phyloP scores from a whole-genome alignment of 2,113 vertebrate species.

The Lycaon pictus region DNA sequence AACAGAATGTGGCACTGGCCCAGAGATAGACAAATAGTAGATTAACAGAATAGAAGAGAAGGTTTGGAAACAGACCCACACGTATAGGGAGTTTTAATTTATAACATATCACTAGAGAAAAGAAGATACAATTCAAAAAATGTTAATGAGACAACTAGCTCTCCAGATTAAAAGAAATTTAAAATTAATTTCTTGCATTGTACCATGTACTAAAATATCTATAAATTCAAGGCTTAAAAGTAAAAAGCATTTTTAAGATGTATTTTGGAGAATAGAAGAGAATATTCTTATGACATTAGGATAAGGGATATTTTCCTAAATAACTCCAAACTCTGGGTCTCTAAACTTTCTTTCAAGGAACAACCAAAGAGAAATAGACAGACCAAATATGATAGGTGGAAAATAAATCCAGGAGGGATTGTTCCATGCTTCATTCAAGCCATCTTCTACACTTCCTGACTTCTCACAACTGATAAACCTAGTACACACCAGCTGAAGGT shows the following conservation, averaged over 20 bases:
- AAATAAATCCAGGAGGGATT: neutral
- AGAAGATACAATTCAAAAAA: slow-evolving; percentile 2
- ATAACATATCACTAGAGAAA: neutral
- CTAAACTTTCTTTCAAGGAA: neutral
- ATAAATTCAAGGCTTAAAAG: neutral
- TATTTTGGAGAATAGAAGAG: neutral
- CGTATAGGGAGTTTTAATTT: neutral
- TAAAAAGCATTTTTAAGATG: neutral
- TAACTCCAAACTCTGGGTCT: too few relatives aligned
- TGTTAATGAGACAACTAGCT: neutral
- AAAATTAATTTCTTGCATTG: neutral
- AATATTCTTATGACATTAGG: neutral
- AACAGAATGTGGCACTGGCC: neutral
- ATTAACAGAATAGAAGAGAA: neutral
- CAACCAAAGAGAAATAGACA: neutral
- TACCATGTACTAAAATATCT: neutral
- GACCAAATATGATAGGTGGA: neutral
- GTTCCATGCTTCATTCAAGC: neutral
- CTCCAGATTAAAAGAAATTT: slow-evolving; percentile 15
- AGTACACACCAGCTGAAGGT: neutral
- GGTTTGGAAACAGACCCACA: neutral
- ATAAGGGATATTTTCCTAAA: slow-evolving; percentile 6
- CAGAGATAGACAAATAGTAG: neutral
- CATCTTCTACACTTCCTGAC: neutral
- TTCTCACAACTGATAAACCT: neutral